Evolutionary conservation across 2,113 vertebrate genomes (phyloP).

Genomic region (Bostrychus sinensis): DNA sequence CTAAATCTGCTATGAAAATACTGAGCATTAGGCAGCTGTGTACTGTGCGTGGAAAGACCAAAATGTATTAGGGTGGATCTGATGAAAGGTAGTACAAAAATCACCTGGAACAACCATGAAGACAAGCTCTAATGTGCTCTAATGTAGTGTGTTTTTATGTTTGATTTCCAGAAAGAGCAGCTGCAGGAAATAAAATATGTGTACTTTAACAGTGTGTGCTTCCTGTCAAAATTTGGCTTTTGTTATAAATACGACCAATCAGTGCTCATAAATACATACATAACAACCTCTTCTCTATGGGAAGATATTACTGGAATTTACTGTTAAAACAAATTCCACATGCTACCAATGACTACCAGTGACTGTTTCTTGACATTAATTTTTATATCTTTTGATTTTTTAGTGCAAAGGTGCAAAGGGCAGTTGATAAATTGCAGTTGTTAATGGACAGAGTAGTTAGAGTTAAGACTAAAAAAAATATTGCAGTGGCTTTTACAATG

Average conservation of each 20-base stretch:
- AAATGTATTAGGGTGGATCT: conserved; percentile 17
- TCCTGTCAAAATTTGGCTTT: conserved; percentile 33
- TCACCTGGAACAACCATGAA: conserved; percentile 58
- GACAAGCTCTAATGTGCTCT: conserved; percentile 53
- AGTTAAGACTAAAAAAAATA: not conserved
- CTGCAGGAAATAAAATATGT: conserved; percentile 50
- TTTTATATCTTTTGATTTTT: conserved; percentile 23
- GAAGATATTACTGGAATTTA: conserved; percentile 38
- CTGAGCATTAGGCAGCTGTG: conserved; percentile 10
- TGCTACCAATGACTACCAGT: conserved; percentile 17
- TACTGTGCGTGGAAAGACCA: conserved; percentile 11
- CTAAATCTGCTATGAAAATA: not conserved
- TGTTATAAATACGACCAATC: conserved; percentile 42
- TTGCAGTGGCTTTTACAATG: not conserved
- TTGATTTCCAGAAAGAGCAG: conserved; percentile 17
- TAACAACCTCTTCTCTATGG: conserved; percentile 16
- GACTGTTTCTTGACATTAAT: conserved; percentile 32
- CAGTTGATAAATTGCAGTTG: conserved; percentile 35
- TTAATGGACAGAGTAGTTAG: too few relatives aligned
- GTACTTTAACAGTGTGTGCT: conserved; percentile 17
- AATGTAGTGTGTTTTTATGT: conserved; percentile 1
- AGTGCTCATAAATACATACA: conserved; percentile 29
- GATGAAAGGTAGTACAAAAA: conserved; percentile 42
- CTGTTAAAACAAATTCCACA: conserved; percentile 33
- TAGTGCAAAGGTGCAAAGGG: conserved; percentile 21